Percentiles rank a stretch among this genome's conserved stretches.
Evolutionary conservation across 1,140 invertebrate species (phyloP).

Genomic region (Ceratosolen solmsi): DNA sequence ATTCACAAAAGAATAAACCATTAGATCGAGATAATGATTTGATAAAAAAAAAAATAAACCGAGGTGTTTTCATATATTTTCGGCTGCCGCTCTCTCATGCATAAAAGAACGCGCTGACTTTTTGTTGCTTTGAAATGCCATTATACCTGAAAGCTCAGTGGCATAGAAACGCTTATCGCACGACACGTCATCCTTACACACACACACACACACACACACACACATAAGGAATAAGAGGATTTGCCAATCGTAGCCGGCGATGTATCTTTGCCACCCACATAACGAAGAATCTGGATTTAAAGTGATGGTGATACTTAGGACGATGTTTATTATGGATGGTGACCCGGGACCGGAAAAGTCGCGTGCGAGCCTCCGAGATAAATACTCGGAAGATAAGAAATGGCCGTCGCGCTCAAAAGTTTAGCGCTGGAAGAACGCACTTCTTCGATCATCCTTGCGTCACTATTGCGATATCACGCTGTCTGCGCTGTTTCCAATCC

Average conservation of each 20-base stretch:
- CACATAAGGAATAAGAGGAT: not conserved
- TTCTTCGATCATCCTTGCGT: not conserved
- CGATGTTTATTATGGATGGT: not conserved
- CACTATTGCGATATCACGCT: not conserved
- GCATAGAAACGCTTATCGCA: not conserved
- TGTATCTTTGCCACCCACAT: not conserved
- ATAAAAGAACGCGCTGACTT: not conserved
- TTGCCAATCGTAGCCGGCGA: slow-evolving; percentile 5
- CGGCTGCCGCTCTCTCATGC: not conserved
- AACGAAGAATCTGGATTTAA: slow-evolving; percentile 31
- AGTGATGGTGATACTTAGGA: not conserved
- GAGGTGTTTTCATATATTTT: not conserved
- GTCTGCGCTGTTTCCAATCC: not conserved
- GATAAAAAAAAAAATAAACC: not conserved
- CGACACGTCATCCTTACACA: too few relatives aligned
- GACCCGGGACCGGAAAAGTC: not conserved
- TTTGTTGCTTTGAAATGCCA: not conserved
- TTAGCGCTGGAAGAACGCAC: not conserved
- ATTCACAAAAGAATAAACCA: too few relatives aligned
- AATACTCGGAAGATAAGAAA: not conserved
- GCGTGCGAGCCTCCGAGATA: not conserved
- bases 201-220: too few relatives aligned
- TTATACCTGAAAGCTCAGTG: not conserved
- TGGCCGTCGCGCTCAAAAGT: not conserved
- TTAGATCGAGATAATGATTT: not conserved